These are phyloP conservation scores for Euwallacea similis DNA, from an alignment of 1,140 invertebrate species.

Conservation along the genomic window DNA sequence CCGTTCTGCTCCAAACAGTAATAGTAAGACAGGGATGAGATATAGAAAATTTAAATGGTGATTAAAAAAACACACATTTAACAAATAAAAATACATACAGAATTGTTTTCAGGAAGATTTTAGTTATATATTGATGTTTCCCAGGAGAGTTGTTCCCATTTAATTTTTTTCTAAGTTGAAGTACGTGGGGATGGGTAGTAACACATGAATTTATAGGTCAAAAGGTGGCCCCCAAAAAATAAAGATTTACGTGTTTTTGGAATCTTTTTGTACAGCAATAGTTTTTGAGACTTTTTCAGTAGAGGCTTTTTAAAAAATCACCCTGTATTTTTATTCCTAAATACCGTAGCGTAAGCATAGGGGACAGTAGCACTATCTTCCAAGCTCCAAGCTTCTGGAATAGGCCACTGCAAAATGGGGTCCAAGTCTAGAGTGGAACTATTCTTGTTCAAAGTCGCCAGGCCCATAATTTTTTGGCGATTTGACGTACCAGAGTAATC, in stretches of 20 bases:
- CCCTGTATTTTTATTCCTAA: slow-evolving; percentile 9
- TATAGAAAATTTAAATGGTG: too few relatives aligned
- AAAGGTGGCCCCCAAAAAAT: too few relatives aligned
- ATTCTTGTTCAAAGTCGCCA: slow-evolving; percentile 46
- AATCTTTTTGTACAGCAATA: not conserved
- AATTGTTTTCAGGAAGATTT: too few relatives aligned
- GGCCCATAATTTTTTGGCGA: slow-evolving; percentile 45
- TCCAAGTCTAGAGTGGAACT: slow-evolving; percentile 46
- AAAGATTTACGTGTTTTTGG: not conserved
- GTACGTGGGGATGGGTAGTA: not conserved
- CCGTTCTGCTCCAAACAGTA: too few relatives aligned
- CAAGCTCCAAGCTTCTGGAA: slow-evolving; percentile 63
- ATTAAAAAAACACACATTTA: too few relatives aligned
- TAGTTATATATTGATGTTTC: too few relatives aligned
- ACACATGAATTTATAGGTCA: not conserved
- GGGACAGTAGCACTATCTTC: slow-evolving; percentile 66
- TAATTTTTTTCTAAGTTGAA: too few relatives aligned
- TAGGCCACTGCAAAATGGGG: slow-evolving; percentile 56
- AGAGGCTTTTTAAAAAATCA: not conserved
- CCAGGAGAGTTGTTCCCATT: too few relatives aligned
- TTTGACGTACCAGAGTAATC: slow-evolving; percentile 48
- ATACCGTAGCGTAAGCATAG: slow-evolving; percentile 61
- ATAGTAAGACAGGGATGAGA: too few relatives aligned
- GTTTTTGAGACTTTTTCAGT: not conserved
- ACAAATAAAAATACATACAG: too few relatives aligned